Evolutionary conservation across 2,113 vertebrate species (phyloP).

Genomic region (Salvator merianae): DNA sequence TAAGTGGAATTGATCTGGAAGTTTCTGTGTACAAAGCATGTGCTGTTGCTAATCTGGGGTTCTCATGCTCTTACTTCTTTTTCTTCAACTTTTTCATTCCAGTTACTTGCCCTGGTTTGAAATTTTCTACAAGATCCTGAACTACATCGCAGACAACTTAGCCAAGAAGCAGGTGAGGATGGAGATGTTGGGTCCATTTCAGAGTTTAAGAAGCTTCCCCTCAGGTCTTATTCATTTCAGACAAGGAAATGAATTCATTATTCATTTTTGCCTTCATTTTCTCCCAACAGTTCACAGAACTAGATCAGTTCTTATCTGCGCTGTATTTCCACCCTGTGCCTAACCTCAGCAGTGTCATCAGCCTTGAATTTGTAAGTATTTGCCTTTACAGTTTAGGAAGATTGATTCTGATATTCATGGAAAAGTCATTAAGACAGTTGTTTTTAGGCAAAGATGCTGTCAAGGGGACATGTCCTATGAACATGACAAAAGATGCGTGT

Average conservation of each 20-base stretch:
- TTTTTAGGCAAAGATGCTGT: neutral
- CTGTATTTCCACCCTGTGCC: conserved; percentile 78
- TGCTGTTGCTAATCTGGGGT: neutral
- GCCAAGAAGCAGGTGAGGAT: conserved; percentile 83
- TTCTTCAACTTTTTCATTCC: conserved; percentile 28
- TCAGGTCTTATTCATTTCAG: neutral
- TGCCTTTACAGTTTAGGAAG: neutral
- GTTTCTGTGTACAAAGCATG: neutral
- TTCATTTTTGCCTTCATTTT: neutral
- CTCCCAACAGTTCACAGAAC: conserved; percentile 76
- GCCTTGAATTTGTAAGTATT: conserved; percentile 81
- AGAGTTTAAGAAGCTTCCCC: neutral
- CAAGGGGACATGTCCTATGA: neutral
- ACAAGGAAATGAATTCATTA: no score
- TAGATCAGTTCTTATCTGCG: conserved; percentile 71
- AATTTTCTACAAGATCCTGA: conserved; percentile 91
- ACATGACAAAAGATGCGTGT: no score
- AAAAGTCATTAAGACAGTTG: neutral
- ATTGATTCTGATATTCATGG: neutral
- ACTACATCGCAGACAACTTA: conserved; percentile 84
- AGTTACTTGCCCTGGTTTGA: conserved; percentile 93
- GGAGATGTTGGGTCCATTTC: neutral
- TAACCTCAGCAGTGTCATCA: conserved; percentile 60
- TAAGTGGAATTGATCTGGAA: neutral
- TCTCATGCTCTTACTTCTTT: neutral